phyloP scores from a whole-genome alignment of 2,888 invertebrate species.

The Heliconius aoede region DNA sequence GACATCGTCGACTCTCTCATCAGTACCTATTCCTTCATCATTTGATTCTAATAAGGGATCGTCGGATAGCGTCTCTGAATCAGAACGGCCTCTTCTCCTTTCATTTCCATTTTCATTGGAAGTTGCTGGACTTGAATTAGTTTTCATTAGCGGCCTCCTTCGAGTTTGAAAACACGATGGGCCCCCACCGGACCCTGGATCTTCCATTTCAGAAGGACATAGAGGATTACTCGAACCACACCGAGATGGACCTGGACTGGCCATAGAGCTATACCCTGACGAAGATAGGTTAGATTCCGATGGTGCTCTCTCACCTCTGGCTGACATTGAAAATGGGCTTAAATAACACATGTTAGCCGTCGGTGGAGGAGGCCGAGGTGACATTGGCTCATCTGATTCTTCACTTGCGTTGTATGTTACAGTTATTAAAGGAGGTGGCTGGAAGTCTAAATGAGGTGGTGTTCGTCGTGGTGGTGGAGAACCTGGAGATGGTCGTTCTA shows the following conservation, averaged over 20 bases:
- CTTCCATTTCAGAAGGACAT: conserved; percentile 90
- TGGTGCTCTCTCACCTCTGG: conserved; percentile 88
- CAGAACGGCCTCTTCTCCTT: conserved; percentile 85
- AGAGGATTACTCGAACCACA: conserved; percentile 92
- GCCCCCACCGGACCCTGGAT: conserved; percentile 85
- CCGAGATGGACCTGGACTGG: conserved; percentile 91
- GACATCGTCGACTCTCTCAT: conserved; percentile 89
- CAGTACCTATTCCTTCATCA: conserved; percentile 91
- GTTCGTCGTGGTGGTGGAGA: conserved; percentile 85
- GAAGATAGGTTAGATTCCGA: conserved; percentile 93
- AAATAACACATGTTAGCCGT: conserved; percentile 87
- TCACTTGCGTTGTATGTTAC: conserved; percentile 90
- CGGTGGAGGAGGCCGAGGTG: conserved; percentile 84
- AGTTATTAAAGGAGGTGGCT: conserved; percentile 87
- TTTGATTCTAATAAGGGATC: conserved; percentile 88
- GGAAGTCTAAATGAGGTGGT: conserved; percentile 87
- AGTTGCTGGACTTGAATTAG: conserved; percentile 79
- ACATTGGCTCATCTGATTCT: conserved; percentile 89
- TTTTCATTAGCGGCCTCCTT: conserved; percentile 85
- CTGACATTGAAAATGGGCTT: conserved; percentile 90
- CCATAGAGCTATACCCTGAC: conserved; percentile 93
- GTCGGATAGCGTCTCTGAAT: conserved; percentile 89
- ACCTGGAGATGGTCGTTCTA: conserved; percentile 88
- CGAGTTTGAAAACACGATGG: conserved; percentile 81
- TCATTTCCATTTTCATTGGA: conserved; percentile 76